Percentiles rank a stretch among this genome's conserved stretches.
phyloP scores from a whole-genome alignment of 2,888 invertebrate species.

The Microchrysa polita region DNA sequence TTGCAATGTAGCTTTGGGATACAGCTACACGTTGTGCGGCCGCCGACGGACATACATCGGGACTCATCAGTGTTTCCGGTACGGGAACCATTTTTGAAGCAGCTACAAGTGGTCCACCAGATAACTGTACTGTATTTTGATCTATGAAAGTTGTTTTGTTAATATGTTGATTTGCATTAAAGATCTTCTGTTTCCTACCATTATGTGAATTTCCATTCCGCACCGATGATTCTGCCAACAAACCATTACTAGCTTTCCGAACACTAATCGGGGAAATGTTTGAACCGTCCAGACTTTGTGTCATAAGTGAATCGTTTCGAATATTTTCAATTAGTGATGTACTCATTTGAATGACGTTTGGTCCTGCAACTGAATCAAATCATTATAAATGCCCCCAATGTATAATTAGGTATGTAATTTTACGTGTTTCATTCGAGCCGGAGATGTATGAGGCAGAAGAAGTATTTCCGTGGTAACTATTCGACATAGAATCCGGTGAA shows the following conservation, averaged over 20 bases:
- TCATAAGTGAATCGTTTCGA: slow-evolving; percentile 66
- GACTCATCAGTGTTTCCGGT: slow-evolving; percentile 87
- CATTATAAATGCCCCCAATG: neutral
- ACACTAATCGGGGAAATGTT: slow-evolving; percentile 54
- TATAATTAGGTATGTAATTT: neutral
- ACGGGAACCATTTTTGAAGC: slow-evolving; percentile 89
- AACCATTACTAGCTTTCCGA: slow-evolving; percentile 57
- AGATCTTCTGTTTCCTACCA: slow-evolving; percentile 54
- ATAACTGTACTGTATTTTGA: slow-evolving; percentile 22
- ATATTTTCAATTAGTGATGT: slow-evolving; percentile 64
- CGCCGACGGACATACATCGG: slow-evolving; percentile 68
- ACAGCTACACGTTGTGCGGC: slow-evolving; percentile 60
- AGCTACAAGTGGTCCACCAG: slow-evolving; percentile 73
- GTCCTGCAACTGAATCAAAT: slow-evolving; percentile 51
- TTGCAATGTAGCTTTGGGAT: slow-evolving; percentile 56
- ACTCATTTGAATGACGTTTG: slow-evolving; percentile 61
- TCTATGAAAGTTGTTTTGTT: neutral
- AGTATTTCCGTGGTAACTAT: slow-evolving; percentile 73
- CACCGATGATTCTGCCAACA: slow-evolving; percentile 62
- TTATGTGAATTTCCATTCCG: slow-evolving; percentile 63
- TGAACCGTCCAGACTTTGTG: slow-evolving; percentile 72
- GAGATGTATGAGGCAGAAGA: slow-evolving; percentile 56
- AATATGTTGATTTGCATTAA: neutral
- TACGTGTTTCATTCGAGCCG: slow-evolving; percentile 57
- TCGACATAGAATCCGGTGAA: slow-evolving; percentile 78